A percentile compares a stretch with the other conserved stretches of the same genome.
Evolutionary conservation across 30 jellyfish, hydroid and myxozoan genomes (phyloP).

Genomic region (Aurelia aurita complex sp. Pacific): DNA sequence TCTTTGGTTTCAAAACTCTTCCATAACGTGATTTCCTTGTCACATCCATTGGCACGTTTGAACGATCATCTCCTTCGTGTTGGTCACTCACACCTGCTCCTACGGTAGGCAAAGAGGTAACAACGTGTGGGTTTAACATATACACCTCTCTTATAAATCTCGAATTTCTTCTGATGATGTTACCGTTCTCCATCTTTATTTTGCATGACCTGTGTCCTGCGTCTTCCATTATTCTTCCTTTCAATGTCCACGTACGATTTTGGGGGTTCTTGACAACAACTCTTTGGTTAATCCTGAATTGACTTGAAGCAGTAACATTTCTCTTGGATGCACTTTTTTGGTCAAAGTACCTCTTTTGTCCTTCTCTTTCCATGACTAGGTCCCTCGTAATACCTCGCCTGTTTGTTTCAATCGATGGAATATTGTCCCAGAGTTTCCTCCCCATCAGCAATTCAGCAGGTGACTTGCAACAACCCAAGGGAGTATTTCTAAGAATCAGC

Average conservation of each 20-base stretch:
- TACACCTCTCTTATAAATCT: slow-evolving; percentile 5
- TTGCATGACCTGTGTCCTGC: slow-evolving; percentile 27
- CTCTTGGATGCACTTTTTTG: no score
- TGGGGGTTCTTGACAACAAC: no score
- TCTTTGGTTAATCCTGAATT: no score
- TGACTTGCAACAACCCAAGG: slow-evolving; percentile 18
- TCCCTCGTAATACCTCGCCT: no score
- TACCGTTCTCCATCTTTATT: slow-evolving; percentile 20
- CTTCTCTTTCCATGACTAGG: no score
- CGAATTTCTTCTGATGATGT: slow-evolving; percentile 20
- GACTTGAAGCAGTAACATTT: no score
- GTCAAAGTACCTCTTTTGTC: no score
- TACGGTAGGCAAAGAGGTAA: slow-evolving; percentile 7
- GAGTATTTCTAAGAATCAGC: slow-evolving; percentile 1
- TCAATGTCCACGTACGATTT: no score
- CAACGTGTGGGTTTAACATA: slow-evolving; percentile 5
- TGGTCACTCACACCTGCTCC: no score
- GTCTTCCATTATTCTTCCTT: background rate
- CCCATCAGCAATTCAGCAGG: slow-evolving; percentile 41
- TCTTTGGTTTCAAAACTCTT: slow-evolving; percentile 8
- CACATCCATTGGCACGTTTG: no score
- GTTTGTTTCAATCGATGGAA: no score
- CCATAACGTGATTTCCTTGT: background rate
- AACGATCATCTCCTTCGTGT: no score
- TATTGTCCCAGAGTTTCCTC: background rate